Conservation (phyloP, 2,113 vertebrate species). For the Herpetotheres cachinnans region DNA sequence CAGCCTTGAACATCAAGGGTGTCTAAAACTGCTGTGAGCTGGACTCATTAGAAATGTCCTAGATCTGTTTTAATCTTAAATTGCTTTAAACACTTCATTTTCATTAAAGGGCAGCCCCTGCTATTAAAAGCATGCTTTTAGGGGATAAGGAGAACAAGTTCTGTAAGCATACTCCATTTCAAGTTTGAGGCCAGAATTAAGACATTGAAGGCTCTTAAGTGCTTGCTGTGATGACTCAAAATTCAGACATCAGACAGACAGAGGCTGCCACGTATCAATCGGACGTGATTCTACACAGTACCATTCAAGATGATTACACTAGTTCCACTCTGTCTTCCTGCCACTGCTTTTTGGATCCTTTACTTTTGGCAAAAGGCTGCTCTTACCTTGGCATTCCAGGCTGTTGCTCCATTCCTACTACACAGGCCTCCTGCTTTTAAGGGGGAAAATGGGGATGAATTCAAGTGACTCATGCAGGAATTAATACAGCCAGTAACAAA, state of each 20-base stretch:
- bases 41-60: neutral
- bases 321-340: neutral
- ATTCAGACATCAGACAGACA: neutral
- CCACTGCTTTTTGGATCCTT: neutral
- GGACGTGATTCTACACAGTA: fast-evolving
- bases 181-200: neutral
- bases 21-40: neutral
- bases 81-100: neutral
- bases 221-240: neutral
- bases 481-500: neutral
- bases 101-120: neutral
- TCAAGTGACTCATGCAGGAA: neutral
- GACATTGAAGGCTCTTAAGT: neutral
- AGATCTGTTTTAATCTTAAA: neutral
- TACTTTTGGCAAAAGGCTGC: neutral
- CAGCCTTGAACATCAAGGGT: neutral
- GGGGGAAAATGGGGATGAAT: neutral
- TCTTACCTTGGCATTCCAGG: neutral
- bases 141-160: neutral
- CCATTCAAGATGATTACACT: fast-evolving
- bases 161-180: neutral
- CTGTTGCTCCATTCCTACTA: neutral
- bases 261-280: fast-evolving
- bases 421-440: neutral
- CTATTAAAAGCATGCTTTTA: neutral